Conservation (phyloP, 1,140 invertebrate genomes). For the Achroia grisella region DNA sequence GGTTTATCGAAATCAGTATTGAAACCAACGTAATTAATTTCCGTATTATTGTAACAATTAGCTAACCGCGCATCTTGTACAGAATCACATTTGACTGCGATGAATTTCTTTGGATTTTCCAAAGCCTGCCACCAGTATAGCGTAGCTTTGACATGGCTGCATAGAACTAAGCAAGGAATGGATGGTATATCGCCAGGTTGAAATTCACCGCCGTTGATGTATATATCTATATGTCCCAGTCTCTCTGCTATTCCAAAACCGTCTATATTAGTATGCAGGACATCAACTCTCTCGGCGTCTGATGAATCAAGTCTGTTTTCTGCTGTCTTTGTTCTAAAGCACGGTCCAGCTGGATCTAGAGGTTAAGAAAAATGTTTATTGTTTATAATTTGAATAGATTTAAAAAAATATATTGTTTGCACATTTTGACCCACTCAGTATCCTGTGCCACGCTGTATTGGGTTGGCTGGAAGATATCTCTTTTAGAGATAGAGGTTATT, state of each 20-base stretch:
- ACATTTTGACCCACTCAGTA: too few relatives aligned
- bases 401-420: too few relatives aligned
- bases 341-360: constrained; percentile 78
- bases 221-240: constrained; percentile 82
- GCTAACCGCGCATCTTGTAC: constrained; percentile 50
- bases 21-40: constrained; percentile 39
- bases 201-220: constrained; percentile 82
- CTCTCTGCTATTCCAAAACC: constrained; percentile 79
- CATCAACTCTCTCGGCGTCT: constrained; percentile 76
- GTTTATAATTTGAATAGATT: too few relatives aligned
- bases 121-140: constrained; percentile 59
- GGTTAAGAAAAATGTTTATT: too few relatives aligned
- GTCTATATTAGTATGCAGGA: constrained; percentile 82
- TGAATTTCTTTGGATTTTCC: constrained; percentile 54
- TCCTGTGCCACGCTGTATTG: too few relatives aligned
- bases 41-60: constrained; percentile 41
- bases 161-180: constrained; percentile 50
- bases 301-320: constrained; percentile 71
- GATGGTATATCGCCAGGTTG: constrained; percentile 74
- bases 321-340: constrained; percentile 70
- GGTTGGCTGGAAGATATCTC: too few relatives aligned
- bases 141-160: constrained; percentile 45
- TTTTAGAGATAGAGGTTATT: too few relatives aligned
- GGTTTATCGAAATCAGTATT: constrained; percentile 41
- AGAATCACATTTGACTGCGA: constrained; percentile 40